Evolutionary conservation across 2,797 vertebrate genomes (phyloP), one percentile per base, ranked within the genome.

Genomic region (Muscicapa comitata): DNA sequence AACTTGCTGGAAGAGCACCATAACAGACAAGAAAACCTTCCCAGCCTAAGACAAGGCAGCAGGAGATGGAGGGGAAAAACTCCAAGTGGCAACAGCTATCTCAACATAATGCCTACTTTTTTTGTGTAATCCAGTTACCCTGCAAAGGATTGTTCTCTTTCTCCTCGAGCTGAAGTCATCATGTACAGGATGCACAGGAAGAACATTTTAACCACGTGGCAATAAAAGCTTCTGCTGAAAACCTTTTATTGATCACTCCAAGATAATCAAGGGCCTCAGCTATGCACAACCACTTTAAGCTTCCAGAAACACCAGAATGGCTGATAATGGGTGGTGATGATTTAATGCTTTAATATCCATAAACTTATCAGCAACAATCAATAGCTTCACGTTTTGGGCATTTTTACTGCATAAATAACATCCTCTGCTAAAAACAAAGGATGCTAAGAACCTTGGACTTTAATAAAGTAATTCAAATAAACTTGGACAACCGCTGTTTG

Each of bases 201-300:
- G 77, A 94, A 90, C 79, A 84, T 76, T 79, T 94, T 59, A 90
- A 93, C 80, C 91, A 93, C 13, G 38, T 84, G 88, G 87, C 67
- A 86, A 84, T 96, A 95, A 96, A 96, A 96, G 89, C 91, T 67
- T 96, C 91, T 94, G 73, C 89, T 94, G 91, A 95, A 97, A 97
- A 88, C 76, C 89, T 94, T 91, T 95, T 94, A 96, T 96, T 84
- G 95, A 97, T 93, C 83, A 59, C 70, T 63, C 28, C 0, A 13
- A 86, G 71, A 67, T 85, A 95, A 94, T 90, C 79, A 93, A 86
- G 82, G 62, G 85, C 82, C 73, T 45, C 13, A 63, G 66, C 86
- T 63, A 90, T 53, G 70, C 91, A 90, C 62, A 94, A 81, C 82
- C 9, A 6, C 82, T 91, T 90, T 86, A 70, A 94, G 93, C 73